Evolutionary conservation across 2,888 invertebrate species (phyloP).

Genomic region (Lochmaea crataegi): DNA sequence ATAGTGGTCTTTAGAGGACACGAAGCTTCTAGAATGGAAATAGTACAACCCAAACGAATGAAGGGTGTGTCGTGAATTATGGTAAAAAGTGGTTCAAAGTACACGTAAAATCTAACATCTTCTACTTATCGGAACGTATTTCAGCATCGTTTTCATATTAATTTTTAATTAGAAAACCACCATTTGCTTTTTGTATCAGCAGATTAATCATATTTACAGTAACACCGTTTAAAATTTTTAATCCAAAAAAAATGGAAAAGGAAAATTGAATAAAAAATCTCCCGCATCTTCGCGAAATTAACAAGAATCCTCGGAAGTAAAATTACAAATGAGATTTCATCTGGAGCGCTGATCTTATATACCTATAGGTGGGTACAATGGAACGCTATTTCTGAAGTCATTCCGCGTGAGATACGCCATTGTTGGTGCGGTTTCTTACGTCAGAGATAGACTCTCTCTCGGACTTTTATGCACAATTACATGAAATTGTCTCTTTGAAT

Average conservation of each 20-base stretch:
- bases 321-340: constrained; percentile 51
- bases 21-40: too few species aligned
- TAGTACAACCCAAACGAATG: too few species aligned
- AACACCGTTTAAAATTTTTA: not conserved
- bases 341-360: constrained; percentile 55
- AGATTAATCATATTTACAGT: too few species aligned
- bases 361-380: too few species aligned
- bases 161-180: too few species aligned
- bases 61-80: too few species aligned
- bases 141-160: too few species aligned
- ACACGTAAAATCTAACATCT: too few species aligned
- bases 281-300: constrained; percentile 32
- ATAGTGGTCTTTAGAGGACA: too few species aligned
- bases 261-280: constrained; percentile 12
- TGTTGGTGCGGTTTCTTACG: constrained; percentile 55
- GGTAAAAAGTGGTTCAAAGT: too few species aligned
- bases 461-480: constrained; percentile 63
- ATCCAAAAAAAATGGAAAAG: not conserved
- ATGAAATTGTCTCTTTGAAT: constrained; percentile 62
- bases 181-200: too few species aligned
- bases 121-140: too few species aligned
- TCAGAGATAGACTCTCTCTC: constrained; percentile 52
- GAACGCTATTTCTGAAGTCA: constrained; percentile 61
- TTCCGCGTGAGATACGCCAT: constrained; percentile 59
- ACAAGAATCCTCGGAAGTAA: constrained; percentile 41